Evolutionary conservation across 2,797 vertebrate species (phyloP).

Genomic region (Spheniscus humboldti): DNA sequence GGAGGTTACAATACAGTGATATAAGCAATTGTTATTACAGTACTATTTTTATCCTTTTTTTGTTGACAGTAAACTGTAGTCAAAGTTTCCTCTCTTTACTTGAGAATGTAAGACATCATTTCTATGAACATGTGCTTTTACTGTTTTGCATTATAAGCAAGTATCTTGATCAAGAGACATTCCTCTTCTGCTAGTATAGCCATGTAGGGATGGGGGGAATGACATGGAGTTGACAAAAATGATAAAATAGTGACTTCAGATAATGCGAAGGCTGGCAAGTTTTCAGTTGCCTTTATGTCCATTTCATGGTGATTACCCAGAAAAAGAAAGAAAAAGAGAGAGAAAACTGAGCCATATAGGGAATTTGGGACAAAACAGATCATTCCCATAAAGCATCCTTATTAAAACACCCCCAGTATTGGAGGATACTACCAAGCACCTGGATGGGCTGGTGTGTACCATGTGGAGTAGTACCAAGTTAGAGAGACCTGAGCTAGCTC

Average conservation of each 20-base stretch:
- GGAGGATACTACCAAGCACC: not conserved
- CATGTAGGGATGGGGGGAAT: not conserved
- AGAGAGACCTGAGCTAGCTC: not conserved
- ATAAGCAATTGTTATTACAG: not conserved
- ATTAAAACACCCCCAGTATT: not conserved
- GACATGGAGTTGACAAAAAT: not conserved
- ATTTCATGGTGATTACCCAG: not conserved
- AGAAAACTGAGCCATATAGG: not conserved
- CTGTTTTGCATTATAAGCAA: not conserved
- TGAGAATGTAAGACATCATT: not conserved
- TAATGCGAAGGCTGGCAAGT: not conserved
- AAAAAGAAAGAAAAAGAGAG: not conserved
- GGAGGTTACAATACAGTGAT: not conserved
- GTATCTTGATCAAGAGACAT: not conserved
- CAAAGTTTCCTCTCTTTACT: not conserved
- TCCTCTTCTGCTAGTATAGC: not conserved
- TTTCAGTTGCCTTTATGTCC: not conserved
- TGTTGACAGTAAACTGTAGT: not conserved
- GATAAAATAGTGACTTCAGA: not conserved
- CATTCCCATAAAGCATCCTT: not conserved
- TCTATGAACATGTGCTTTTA: not conserved
- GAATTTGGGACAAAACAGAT: not conserved
- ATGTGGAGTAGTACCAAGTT: not conserved
- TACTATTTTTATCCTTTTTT: not conserved
- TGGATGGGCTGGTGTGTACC: not conserved